Evolutionary conservation across 2,113 vertebrate genomes (phyloP).

Genomic region (Sinocyclocheilus maitianheensis): DNA sequence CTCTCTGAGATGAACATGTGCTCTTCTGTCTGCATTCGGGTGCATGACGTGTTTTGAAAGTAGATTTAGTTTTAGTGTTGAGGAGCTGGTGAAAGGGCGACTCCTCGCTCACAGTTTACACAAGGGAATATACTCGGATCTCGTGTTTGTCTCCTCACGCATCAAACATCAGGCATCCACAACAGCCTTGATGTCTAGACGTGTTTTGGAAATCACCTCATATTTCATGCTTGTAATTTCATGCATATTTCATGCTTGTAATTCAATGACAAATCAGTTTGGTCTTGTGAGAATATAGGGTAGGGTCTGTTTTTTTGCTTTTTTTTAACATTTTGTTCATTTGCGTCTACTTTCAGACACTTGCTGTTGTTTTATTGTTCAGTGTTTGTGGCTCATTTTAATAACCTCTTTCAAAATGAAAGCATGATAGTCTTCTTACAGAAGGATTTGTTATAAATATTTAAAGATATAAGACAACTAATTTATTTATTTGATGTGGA

Average conservation of each 20-base stretch:
- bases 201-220: conserved; percentile 19
- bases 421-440: conserved; percentile 67
- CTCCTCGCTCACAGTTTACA: conserved; percentile 44
- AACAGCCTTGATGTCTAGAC: background rate
- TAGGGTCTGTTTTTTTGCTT: background rate
- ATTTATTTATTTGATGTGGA: conserved; percentile 7
- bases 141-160: background rate
- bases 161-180: conserved; percentile 29
- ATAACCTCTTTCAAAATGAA: conserved; percentile 71
- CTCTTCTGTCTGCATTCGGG: background rate
- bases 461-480: conserved; percentile 8
- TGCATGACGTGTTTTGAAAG: background rate
- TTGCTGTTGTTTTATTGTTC: background rate
- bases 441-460: conserved; percentile 58
- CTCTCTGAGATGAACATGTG: background rate
- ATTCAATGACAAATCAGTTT: conserved; percentile 15
- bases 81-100: background rate
- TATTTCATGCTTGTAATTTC: background rate
- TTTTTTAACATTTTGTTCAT: background rate
- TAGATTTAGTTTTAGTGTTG: background rate
- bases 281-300: background rate
- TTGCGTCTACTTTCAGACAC: background rate
- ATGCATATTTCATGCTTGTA: background rate
- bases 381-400: conserved; percentile 18
- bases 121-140: conserved; percentile 17